phyloP scores from a whole-genome alignment of 2,113 vertebrate species.

The Daphoenositta chrysoptera region DNA sequence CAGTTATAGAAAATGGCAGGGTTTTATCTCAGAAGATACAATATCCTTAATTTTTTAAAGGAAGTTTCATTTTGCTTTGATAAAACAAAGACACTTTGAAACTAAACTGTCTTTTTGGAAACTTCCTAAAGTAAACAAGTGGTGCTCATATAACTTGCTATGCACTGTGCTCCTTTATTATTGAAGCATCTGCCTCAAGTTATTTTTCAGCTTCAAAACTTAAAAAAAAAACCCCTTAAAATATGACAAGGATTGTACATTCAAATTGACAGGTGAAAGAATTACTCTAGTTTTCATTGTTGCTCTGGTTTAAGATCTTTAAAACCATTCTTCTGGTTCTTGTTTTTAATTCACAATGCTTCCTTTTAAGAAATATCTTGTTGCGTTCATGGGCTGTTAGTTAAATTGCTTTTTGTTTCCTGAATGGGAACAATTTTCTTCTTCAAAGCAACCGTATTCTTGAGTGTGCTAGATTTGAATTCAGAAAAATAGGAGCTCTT shows the following conservation, averaged over 20 bases:
- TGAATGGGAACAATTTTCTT: background rate
- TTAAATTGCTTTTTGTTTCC: slow-evolving; percentile 4
- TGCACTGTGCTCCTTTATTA: background rate
- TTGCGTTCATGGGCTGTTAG: background rate
- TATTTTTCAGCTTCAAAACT: background rate
- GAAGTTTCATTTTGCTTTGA: background rate
- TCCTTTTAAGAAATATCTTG: background rate
- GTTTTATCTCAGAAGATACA: background rate
- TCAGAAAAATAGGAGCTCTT: background rate
- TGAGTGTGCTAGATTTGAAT: background rate
- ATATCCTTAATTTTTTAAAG: background rate
- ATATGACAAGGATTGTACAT: background rate
- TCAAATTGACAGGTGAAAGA: background rate
- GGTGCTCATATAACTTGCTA: background rate
- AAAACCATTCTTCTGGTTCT: background rate
- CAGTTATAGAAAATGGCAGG: background rate
- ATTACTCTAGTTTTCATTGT: background rate
- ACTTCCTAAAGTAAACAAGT: background rate
- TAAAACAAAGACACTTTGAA: background rate
- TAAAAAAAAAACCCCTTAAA: background rate
- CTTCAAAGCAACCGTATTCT: background rate
- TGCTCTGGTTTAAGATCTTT: background rate
- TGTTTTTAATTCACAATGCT: background rate
- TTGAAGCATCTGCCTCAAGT: background rate
- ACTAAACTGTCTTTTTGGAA: background rate